Percentiles rank a stretch among this genome's conserved stretches.
Conservation (phyloP, 2,113 vertebrate genomes). For the Glareola pratincola region DNA sequence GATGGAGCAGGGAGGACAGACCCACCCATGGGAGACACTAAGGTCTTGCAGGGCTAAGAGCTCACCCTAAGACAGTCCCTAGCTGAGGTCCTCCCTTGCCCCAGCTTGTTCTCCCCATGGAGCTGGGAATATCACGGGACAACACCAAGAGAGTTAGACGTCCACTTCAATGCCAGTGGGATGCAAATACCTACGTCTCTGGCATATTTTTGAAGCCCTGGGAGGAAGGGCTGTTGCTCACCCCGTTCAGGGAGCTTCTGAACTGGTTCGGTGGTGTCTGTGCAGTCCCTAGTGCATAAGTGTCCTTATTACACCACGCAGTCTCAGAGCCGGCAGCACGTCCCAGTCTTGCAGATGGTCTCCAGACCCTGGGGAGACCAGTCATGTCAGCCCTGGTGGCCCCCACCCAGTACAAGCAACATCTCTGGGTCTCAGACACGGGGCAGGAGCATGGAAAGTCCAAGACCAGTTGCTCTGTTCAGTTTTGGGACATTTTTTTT, state of each 20-base stretch:
- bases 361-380: neutral
- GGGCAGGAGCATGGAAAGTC: neutral
- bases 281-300: neutral
- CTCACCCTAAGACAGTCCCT: neutral
- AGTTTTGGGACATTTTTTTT: neutral
- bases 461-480: neutral
- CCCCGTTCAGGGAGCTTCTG: accelerated
- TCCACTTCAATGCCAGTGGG: accelerated
- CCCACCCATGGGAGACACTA: accelerated
- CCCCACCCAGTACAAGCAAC: accelerated
- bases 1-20: neutral
- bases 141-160: neutral
- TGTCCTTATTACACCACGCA: neutral
- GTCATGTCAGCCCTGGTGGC: accelerated
- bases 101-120: accelerated
- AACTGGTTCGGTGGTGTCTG: neutral
- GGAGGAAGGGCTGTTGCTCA: neutral
- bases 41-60: accelerated
- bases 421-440: neutral
- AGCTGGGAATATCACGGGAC: neutral
- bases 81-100: neutral
- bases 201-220: neutral
- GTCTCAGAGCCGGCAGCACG: neutral
- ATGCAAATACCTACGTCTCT: neutral
- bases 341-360: accelerated